Evolutionary conservation across 2,797 vertebrate genomes (phyloP).

Genomic region (Intellagama lesueurii): DNA sequence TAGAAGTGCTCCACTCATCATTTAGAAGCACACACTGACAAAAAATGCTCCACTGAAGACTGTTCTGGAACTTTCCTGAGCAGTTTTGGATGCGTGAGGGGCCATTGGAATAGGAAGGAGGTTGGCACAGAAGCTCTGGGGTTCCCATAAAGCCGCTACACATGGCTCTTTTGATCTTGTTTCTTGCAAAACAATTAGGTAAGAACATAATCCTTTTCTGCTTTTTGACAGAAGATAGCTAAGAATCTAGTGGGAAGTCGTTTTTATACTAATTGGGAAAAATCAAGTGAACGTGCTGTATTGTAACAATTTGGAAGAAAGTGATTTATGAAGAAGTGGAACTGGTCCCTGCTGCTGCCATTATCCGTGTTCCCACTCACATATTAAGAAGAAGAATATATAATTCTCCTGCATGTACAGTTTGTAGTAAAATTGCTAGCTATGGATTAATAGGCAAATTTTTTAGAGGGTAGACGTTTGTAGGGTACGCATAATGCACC

Average conservation of each 20-base stretch:
- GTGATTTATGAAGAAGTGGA: not conserved
- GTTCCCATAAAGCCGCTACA: no score
- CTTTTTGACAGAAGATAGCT: not conserved
- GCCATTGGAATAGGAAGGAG: not conserved
- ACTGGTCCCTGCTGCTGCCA: not conserved
- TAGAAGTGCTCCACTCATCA: not conserved
- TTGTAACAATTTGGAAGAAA: conserved; percentile 1
- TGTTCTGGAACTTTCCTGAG: not conserved
- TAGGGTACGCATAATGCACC: not conserved
- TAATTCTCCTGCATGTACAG: not conserved
- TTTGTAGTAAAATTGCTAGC: not conserved
- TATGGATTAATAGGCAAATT: not conserved
- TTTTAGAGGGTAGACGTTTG: not conserved
- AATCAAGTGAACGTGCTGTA: not conserved
- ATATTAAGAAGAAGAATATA: not conserved
- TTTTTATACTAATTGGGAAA: not conserved
- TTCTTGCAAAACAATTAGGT: not conserved
- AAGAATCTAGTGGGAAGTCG: not conserved
- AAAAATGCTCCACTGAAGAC: not conserved
- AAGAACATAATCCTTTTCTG: not conserved
- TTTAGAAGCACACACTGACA: no score
- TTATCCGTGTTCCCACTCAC: not conserved
- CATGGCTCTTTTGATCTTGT: not conserved
- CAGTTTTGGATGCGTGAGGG: not conserved
- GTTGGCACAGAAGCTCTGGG: not conserved